These are phyloP conservation scores for Calyptommatus sinebrachiatus DNA, from an alignment of 2,113 vertebrate genomes.

Conservation along the genomic window DNA sequence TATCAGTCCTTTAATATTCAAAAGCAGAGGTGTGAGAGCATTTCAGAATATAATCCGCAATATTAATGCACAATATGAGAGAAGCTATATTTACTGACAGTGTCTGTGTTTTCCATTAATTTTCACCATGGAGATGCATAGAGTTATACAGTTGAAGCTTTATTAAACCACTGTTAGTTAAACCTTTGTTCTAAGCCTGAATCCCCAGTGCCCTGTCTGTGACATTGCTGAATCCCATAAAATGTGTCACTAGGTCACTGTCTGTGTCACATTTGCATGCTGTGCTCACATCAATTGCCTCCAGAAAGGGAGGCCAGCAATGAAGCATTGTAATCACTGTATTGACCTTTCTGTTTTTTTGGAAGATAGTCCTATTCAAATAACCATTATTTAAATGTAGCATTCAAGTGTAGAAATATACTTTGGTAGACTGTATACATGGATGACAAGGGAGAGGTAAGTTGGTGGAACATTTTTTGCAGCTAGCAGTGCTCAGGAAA, in stretches of 20 bases:
- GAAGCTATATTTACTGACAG: constrained; percentile 32
- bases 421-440: background rate
- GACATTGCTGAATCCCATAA: constrained; percentile 53
- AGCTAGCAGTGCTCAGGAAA: rapidly evolving
- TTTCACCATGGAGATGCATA: constrained; percentile 4
- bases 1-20: background rate
- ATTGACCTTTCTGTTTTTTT: background rate
- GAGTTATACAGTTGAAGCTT: constrained; percentile 39
- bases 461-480: background rate
- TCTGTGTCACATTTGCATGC: constrained; percentile 22
- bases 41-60: background rate
- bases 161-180: constrained; percentile 30
- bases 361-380: background rate
- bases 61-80: background rate
- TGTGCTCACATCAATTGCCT: constrained; percentile 8
- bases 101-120: constrained; percentile 30
- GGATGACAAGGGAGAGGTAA: constrained; percentile 19
- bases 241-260: constrained; percentile 47
- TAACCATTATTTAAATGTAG: rapidly evolving
- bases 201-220: constrained; percentile 56
- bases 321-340: background rate
- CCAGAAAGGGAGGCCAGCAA: constrained; percentile 34
- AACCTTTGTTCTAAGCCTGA: constrained; percentile 37
- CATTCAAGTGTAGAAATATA: rapidly evolving
- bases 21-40: background rate